These are phyloP conservation scores for Scaptomyza montana DNA, from an alignment of 1,140 invertebrate genomes.

Conservation along the genomic window DNA sequence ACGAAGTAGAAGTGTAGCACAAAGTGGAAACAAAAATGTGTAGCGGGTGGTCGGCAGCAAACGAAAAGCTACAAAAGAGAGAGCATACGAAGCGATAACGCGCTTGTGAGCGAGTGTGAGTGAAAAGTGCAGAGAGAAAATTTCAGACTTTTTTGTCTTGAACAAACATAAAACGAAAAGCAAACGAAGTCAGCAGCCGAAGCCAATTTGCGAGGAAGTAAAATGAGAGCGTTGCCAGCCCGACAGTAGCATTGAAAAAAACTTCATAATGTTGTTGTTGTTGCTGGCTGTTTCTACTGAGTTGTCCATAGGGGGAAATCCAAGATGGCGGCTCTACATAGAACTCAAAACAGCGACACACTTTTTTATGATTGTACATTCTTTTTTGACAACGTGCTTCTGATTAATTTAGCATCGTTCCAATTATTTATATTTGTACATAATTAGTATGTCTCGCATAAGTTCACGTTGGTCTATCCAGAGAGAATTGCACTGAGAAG, in stretches of 20 bases:
- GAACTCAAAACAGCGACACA: constrained; percentile 56
- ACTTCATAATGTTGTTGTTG: constrained; percentile 55
- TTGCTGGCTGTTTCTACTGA: constrained; percentile 29
- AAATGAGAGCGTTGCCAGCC: constrained; percentile 53
- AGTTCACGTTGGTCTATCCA: constrained; percentile 15
- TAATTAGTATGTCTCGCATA: background rate
- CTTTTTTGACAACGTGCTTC: constrained; percentile 33
- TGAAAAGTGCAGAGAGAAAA: constrained; percentile 78
- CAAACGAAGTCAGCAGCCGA: constrained; percentile 55
- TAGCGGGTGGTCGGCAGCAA: constrained; percentile 45
- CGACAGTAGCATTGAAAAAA: constrained; percentile 66
- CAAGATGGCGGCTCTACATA: constrained; percentile 71
- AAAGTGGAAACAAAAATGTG: constrained; percentile 77
- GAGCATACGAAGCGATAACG: constrained; percentile 47
- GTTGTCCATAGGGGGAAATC: constrained; percentile 60
- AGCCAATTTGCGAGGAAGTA: constrained; percentile 69
- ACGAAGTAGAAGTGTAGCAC: constrained; percentile 72
- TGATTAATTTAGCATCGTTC: constrained; percentile 16
- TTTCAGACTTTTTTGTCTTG: constrained; percentile 65
- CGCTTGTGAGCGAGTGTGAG: constrained; percentile 51
- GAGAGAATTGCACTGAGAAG: constrained; percentile 16
- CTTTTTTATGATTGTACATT: constrained; percentile 36
- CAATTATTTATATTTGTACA: background rate
- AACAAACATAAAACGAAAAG: constrained; percentile 79
- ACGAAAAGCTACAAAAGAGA: constrained; percentile 43